Percentiles rank a stretch among this genome's conserved stretches.
phyloP scores from a whole-genome alignment of 2,113 vertebrate species.

The Taurulus bubalis region DNA sequence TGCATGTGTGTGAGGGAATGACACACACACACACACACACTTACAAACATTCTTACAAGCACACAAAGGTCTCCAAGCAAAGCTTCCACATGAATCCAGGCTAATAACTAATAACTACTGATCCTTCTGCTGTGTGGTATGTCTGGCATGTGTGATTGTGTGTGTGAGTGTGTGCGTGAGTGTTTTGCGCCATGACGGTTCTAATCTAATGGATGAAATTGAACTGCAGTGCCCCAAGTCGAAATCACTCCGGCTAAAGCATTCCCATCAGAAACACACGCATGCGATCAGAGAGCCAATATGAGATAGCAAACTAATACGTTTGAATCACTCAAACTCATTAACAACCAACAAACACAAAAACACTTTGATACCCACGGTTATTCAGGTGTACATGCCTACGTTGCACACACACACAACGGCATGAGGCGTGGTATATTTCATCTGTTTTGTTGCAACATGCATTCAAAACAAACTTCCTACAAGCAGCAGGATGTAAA shows the following conservation, averaged over 20 bases:
- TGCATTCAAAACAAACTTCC: constrained; percentile 1
- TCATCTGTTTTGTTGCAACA: constrained; percentile 1
- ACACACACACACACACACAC: no score
- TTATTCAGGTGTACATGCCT: constrained; percentile 5
- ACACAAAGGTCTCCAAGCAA: constrained; percentile 35
- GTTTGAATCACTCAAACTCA: constrained; percentile 57
- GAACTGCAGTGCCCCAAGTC: constrained; percentile 52
- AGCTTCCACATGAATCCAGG: constrained; percentile 46
- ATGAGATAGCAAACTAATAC: constrained; percentile 51
- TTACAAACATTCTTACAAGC: not conserved
- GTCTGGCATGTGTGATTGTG: not conserved
- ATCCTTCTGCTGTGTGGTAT: constrained; percentile 19
- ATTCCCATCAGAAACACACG: constrained; percentile 48
- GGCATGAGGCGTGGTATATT: not conserved
- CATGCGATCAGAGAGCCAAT: constrained; percentile 45
- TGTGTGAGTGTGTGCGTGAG: not conserved
- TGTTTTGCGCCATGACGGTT: constrained; percentile 20
- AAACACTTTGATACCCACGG: constrained; percentile 35
- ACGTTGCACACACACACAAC: not conserved
- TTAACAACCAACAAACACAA: constrained; percentile 55
- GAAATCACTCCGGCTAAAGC: constrained; percentile 66
- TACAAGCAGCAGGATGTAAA: constrained; percentile 53
- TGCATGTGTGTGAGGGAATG: no score
- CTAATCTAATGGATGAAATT: constrained; percentile 70
- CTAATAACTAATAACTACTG: constrained; percentile 59